phyloP scores from a whole-genome alignment of 2,888 invertebrate species.

The Geophilus truncorum region DNA sequence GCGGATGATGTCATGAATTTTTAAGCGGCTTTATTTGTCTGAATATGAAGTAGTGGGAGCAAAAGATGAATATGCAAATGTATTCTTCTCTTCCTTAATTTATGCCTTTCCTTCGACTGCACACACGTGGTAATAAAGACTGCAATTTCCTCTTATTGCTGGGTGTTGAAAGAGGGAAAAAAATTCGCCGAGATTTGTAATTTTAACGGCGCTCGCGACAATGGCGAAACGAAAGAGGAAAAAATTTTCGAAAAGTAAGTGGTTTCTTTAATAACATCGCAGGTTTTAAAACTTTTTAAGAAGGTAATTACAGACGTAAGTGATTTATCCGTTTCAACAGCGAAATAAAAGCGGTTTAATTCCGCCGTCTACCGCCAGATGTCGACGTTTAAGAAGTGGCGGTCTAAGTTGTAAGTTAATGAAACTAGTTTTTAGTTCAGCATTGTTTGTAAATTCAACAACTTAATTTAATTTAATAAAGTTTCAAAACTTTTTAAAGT shows the following conservation, averaged over 20 bases:
- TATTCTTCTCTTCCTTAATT: neutral
- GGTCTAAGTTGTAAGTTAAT: too few species aligned
- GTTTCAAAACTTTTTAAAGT: too few species aligned
- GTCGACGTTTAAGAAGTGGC: too few species aligned
- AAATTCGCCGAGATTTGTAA: neutral
- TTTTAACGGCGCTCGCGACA: neutral
- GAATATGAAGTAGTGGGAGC: neutral
- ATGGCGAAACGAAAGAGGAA: neutral
- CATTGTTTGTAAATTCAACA: too few species aligned
- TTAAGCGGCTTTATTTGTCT: neutral
- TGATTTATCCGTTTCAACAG: too few species aligned
- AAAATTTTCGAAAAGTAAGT: neutral
- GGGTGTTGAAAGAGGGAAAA: neutral
- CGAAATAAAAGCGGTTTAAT: too few species aligned
- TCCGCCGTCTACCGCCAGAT: too few species aligned
- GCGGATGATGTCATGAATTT: neutral
- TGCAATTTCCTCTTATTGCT: neutral
- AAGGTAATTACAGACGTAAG: too few species aligned
- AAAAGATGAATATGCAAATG: conserved; percentile 20
- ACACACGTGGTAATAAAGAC: neutral
- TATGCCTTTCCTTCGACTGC: neutral
- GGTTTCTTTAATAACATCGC: neutral
- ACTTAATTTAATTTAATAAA: too few species aligned
- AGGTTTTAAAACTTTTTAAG: neutral
- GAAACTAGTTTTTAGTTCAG: too few species aligned